Evolutionary conservation across 1,140 invertebrate genomes (phyloP).

Genomic region (Anoplophora glabripennis): DNA sequence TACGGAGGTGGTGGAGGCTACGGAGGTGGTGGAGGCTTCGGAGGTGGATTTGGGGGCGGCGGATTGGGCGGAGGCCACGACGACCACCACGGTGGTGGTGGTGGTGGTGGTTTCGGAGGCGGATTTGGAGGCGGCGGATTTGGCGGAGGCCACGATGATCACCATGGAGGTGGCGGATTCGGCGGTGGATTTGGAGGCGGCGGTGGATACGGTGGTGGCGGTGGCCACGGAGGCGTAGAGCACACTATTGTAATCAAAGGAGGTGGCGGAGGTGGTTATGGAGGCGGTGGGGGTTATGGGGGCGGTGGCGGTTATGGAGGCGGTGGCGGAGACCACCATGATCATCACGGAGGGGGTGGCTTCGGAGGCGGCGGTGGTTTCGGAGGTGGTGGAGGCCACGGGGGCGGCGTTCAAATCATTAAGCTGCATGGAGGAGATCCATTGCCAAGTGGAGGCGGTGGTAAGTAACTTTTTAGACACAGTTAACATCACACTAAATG

Average conservation of each 20-base stretch:
- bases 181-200: constrained; percentile 22
- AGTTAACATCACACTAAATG: too few species aligned
- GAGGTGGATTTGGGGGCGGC: constrained; percentile 20
- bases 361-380: constrained; percentile 14
- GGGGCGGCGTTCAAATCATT: constrained; percentile 9
- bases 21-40: constrained; percentile 24
- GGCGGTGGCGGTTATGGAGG: constrained; percentile 24
- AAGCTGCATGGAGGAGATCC: constrained; percentile 21
- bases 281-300: constrained; percentile 23
- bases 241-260: constrained; percentile 2
- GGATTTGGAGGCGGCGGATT: constrained; percentile 19
- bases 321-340: constrained; percentile 6
- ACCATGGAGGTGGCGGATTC: constrained; percentile 24
- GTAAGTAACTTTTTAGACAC: background rate
- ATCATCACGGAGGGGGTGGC: constrained; percentile 5
- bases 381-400: constrained; percentile 9
- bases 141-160: constrained; percentile 18
- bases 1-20: constrained; percentile 29
- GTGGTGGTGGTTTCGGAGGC: constrained; percentile 12
- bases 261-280: constrained; percentile 10
- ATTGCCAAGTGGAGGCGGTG: constrained; percentile 15
- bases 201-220: constrained; percentile 24
- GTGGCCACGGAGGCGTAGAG: constrained; percentile 12
- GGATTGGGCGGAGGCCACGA: constrained; percentile 27
- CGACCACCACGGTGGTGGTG: constrained; percentile 18